Base-by-base conservation (phyloP, 2,113 vertebrate genomes). In the Suricata suricatta region DNA sequence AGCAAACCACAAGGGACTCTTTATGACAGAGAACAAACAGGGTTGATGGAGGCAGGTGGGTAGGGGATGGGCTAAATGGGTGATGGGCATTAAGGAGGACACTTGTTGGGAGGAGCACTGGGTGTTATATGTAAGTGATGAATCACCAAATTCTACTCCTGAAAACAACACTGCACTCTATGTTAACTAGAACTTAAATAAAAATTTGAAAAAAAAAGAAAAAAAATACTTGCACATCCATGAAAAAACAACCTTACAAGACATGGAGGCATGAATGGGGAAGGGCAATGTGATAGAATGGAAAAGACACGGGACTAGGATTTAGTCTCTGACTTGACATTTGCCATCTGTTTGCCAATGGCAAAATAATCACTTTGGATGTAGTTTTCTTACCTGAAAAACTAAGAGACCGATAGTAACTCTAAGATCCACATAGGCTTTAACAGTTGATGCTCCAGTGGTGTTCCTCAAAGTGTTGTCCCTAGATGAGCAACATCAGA, bases 281-380 rank as follows among this genome's bases (percentile, higher is more conserved):
- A 5, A n/a, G 44, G 38, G 47, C 19, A 44, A 23, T 7, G 2
- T 0, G 5, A n/a, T 0, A 4, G 7, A 9, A 2, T 0, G 5
- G 29, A 63, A 47, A 68, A 33, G 23, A 10, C 11, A 17, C 19
- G 16, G 50, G 72, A 60, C 9, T 2, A 50, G 50, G 41, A 57
- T 19, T 64, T 1, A 11, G 47, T 50, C 83, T 41, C 47, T 25
- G 2, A 38, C 8, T 47, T 76, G 44, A 63, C 54, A 31, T 57
- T 52, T 57, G 57, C 35, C 72, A 77, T 35, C 66, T 80, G 2
- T 69, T 71, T 13, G 13, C 25, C 44, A 44, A 0, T 47, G 41
- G 64, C 50, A 93, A 47, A 77, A 50, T 87, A 47, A 13, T 52
- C 25, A 68, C 50, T 89, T 84, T 63, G 33, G 80, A 74, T 16